These are phyloP conservation scores for Zygogramma bicolorata DNA, from an alignment of 2,888 invertebrate genomes.

Conservation along the genomic window DNA sequence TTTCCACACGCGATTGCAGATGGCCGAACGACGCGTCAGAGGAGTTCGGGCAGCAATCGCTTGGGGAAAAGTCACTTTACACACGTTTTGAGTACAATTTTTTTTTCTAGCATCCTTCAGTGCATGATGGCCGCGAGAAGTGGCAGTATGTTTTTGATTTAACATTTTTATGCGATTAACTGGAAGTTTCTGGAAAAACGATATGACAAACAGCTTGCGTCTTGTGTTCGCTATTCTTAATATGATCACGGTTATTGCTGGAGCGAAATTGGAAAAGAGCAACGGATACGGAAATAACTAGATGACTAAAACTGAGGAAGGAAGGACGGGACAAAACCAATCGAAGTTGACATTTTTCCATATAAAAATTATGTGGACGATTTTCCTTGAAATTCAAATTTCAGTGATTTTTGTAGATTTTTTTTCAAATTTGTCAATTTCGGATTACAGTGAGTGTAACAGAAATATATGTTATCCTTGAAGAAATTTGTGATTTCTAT, in stretches of 20 bases:
- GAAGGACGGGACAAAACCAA: neutral
- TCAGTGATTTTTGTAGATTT: too few species aligned
- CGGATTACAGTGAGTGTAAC: too few species aligned
- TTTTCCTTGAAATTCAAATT: too few species aligned
- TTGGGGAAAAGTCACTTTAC: too few species aligned
- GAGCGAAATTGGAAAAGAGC: neutral
- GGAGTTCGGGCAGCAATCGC: too few species aligned
- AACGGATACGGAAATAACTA: neutral
- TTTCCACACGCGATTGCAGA: too few species aligned
- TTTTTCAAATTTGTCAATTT: too few species aligned
- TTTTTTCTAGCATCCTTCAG: constrained; percentile 36
- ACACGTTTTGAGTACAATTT: too few species aligned
- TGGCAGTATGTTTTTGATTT: constrained; percentile 39
- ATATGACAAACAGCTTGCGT: neutral
- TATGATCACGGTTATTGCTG: neutral
- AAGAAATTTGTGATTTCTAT: too few species aligned
- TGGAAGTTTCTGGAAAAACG: constrained; percentile 5
- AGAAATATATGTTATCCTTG: too few species aligned
- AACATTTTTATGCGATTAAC: constrained; percentile 33
- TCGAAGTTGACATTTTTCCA: neutral
- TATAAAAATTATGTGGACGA: too few species aligned
- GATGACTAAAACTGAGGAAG: neutral
- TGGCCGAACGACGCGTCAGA: too few species aligned
- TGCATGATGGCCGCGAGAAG: constrained; percentile 31
- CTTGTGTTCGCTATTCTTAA: neutral